Percentiles rank a stretch among this genome's conserved stretches.
phyloP scores from a whole-genome alignment of 1,140 invertebrate species.

The Anastrepha ludens region DNA sequence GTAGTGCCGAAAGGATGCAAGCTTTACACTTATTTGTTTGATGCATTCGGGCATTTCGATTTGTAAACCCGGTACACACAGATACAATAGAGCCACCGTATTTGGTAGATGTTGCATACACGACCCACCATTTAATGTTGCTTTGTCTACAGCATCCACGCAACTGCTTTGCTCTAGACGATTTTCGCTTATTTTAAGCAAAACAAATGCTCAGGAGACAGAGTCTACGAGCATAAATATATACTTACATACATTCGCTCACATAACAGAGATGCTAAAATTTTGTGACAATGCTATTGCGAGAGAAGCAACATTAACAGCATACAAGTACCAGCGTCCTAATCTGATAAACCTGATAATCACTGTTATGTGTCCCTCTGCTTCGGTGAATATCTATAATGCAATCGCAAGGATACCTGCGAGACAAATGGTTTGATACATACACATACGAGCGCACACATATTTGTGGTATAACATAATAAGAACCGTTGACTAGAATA shows the following conservation, averaged over 20 bases:
- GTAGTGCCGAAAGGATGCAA: neutral
- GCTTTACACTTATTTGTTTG: neutral
- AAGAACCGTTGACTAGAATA: too few relatives aligned
- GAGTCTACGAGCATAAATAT: neutral
- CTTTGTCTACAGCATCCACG: neutral
- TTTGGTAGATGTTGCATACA: neutral
- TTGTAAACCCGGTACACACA: neutral
- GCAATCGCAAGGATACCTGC: neutral
- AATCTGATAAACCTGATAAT: constrained; percentile 22
- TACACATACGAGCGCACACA: neutral
- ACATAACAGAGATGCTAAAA: neutral
- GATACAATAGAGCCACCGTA: neutral
- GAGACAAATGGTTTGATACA: neutral
- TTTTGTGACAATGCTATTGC: constrained; percentile 20
- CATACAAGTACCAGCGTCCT: neutral
- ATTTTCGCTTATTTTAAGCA: constrained; percentile 9
- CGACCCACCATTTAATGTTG: neutral
- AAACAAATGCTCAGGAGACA: neutral
- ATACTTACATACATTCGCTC: neutral
- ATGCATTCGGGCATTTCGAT: neutral
- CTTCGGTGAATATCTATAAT: neutral
- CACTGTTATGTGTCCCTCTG: neutral
- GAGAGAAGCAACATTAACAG: neutral
- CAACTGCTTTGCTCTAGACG: neutral
- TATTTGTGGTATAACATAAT: neutral